A percentile compares a stretch with the other conserved stretches of the same genome.
These are phyloP conservation scores for Aspidapion aeneum DNA, from an alignment of 2,888 invertebrate genomes.

Conservation along the genomic window DNA sequence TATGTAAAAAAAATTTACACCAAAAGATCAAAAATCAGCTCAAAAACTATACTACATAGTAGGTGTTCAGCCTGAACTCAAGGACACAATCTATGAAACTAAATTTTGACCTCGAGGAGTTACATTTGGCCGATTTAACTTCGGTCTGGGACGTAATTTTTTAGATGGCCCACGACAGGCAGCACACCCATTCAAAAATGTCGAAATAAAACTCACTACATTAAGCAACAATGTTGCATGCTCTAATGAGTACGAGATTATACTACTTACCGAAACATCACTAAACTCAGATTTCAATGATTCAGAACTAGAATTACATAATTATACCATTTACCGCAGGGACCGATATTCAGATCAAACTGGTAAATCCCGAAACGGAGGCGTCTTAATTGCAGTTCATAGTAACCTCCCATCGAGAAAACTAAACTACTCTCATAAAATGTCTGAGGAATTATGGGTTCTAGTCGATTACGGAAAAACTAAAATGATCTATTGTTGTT, in stretches of 20 bases:
- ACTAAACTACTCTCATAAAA: not conserved
- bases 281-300: not conserved
- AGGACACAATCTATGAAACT: not conserved
- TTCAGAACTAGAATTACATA: not conserved
- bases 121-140: not conserved
- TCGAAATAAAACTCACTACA: not conserved
- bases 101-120: not conserved
- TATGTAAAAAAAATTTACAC: not conserved
- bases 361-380: not conserved
- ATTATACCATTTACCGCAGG: not conserved
- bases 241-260: not conserved
- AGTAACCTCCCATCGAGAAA: too few species aligned
- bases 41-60: not conserved
- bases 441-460: not conserved
- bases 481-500: not conserved
- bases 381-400: too few species aligned
- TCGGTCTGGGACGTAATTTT: not conserved
- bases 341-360: not conserved
- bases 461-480: not conserved
- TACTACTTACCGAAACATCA: not conserved
- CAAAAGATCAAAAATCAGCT: not conserved
- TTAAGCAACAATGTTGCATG: not conserved
- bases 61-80: not conserved
- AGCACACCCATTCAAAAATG: not conserved
- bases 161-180: not conserved